Evolutionary conservation across 2,797 vertebrate species (phyloP), one percentile per base, ranked within the genome.

Genomic region (Microctenopoma steveboyesi): DNA sequence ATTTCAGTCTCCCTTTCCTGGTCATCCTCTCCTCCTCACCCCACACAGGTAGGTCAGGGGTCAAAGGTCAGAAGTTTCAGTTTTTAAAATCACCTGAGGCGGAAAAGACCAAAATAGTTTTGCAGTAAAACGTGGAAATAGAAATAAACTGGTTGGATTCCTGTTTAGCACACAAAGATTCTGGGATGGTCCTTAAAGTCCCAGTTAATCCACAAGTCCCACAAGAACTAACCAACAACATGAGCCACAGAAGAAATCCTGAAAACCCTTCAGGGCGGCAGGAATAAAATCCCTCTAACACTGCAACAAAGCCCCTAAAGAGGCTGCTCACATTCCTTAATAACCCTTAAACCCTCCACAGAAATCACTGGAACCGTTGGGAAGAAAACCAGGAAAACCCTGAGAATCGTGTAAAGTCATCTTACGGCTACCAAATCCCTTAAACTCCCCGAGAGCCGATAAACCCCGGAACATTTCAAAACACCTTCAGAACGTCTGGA

Each of bases 1-100:
- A n/a, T 45, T 45, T 8, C 15, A 5, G 40, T 40, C 40, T 42
- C 40, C 40, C 1, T 46, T 22, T 16, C 13, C 5, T 7, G 27
- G 2, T 35, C 33, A 35, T 35, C 7, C 33, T 35, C 33, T 7
- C 33, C 33, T 35, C 37, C 11, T 39, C 37, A 39, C 37, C 37
- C 37, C 37, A 10, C 40, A 13, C 12, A 13, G 35, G 16, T 8
- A 12, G 69, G 47, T 58, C 53, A 64, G 37, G 58, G 54, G 69
- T 64, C 39, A 57, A 46, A 37, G 45, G 7, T 12, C 27, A 22
- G 16, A 45, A 16, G 57, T 18, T 30, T 42, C 30, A 4, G 11
- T 60, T 18, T 15, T 22, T 57, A 12, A 53, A 33, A 48, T 62
- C 46, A 11, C 25, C 15, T 15, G 14, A 42, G 5, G 11, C 37